Conservation (phyloP, 1,140 invertebrate species). For the Panagrolaimus sp. region DNA sequence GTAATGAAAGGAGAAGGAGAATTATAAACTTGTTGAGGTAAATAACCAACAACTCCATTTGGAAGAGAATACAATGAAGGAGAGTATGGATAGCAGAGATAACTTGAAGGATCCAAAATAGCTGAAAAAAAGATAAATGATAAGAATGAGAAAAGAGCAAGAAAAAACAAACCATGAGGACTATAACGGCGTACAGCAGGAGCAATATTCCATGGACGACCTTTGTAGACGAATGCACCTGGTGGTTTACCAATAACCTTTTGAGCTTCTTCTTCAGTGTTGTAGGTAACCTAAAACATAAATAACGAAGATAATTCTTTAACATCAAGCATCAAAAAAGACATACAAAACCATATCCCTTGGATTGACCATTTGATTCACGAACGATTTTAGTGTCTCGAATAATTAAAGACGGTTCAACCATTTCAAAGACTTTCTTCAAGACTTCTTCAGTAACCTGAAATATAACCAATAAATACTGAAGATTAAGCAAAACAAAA, state of each 20-base stretch:
- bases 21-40: constrained; percentile 5
- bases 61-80: too few species aligned
- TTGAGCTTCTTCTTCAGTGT: background rate
- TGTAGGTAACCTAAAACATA: too few species aligned
- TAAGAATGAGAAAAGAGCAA: background rate
- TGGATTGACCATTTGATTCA: background rate
- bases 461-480: background rate
- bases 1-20: background rate
- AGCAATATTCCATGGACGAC: constrained; percentile 12
- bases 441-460: background rate
- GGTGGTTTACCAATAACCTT: background rate
- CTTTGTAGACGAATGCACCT: background rate
- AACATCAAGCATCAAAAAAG: too few species aligned
- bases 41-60: constrained; percentile 1
- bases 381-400: constrained; percentile 1
- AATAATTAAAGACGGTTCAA: background rate
- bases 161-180: background rate
- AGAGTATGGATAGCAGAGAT: too few species aligned
- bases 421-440: background rate
- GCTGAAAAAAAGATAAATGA: background rate
- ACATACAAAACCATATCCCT: constrained; percentile 6
- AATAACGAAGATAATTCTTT: too few species aligned
- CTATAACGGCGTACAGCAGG: background rate
- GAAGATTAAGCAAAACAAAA: background rate
- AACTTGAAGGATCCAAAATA: background rate